These are phyloP conservation scores for Oncorhynchus nerka DNA, from an alignment of 2,113 vertebrate genomes.

Conservation along the genomic window DNA sequence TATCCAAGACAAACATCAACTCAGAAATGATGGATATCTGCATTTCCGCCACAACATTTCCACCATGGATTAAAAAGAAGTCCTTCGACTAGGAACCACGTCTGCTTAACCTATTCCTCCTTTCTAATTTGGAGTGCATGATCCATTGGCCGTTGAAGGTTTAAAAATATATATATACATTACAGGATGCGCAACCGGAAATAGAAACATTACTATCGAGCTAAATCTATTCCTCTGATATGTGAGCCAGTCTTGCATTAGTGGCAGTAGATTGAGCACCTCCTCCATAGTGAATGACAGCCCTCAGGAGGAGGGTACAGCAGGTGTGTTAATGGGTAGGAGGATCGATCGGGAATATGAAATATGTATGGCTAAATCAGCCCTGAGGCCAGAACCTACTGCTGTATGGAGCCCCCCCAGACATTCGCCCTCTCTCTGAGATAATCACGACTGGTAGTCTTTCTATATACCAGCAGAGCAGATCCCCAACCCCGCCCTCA, in stretches of 20 bases:
- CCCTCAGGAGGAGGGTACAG: constrained; percentile 17
- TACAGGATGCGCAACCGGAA: no score
- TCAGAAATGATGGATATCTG: neutral
- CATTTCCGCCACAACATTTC: neutral
- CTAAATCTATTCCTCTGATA: constrained; percentile 6
- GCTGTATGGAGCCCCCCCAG: neutral
- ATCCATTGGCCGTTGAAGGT: no score
- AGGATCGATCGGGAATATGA: constrained; percentile 39
- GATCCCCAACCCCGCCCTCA: no score
- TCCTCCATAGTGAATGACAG: constrained; percentile 34
- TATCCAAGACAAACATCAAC: neutral
- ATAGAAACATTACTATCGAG: no score
- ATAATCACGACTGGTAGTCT: neutral
- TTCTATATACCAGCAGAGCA: neutral
- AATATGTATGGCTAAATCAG: constrained; percentile 53
- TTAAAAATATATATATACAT: neutral
- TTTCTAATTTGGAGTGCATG: no score
- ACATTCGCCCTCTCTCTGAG: neutral
- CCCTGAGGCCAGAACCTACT: constrained; percentile 24
- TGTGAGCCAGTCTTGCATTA: constrained; percentile 12
- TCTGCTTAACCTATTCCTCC: neutral
- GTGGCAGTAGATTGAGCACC: constrained; percentile 22
- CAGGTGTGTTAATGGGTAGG: constrained; percentile 33
- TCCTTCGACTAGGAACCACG: no score
- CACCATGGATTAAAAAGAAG: no score